Evolutionary conservation across 1,140 invertebrate species (phyloP).

Genomic region (Schmidtea mediterranea): DNA sequence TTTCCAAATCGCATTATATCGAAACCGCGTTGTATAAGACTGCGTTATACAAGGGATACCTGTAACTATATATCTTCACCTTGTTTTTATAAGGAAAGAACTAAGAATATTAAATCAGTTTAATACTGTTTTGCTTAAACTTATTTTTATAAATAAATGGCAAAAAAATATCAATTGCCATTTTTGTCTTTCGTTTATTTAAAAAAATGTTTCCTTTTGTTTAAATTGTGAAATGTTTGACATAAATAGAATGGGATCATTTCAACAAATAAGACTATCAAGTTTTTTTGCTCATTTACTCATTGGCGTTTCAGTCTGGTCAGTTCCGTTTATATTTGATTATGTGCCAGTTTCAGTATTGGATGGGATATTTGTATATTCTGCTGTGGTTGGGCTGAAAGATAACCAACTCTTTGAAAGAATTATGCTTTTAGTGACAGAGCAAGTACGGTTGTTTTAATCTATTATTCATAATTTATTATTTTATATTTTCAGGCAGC

Average conservation of each 20-base stretch:
- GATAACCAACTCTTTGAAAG: constrained; percentile 41
- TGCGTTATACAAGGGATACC: no score
- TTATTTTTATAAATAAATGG: no score
- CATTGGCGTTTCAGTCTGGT: constrained; percentile 35
- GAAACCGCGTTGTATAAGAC: no score
- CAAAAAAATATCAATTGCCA: no score
- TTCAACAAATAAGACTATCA: constrained; percentile 37
- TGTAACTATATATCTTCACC: no score
- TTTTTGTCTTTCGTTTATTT: no score
- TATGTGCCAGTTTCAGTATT: constrained; percentile 38
- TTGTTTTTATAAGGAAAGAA: no score
- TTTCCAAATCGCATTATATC: no score
- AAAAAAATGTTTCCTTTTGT: no score
- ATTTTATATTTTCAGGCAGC: constrained; percentile 28
- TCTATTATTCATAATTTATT: constrained; percentile 10
- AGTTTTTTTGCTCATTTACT: constrained; percentile 35
- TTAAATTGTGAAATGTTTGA: neutral
- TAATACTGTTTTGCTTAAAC: no score
- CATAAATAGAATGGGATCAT: constrained; percentile 33
- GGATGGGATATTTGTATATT: constrained; percentile 39
- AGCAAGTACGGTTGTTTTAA: constrained; percentile 30
- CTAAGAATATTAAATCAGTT: no score
- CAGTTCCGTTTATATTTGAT: constrained; percentile 34
- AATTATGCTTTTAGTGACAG: constrained; percentile 36
- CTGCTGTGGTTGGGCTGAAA: constrained; percentile 37